These are phyloP conservation scores for Tanytarsus gracilentus DNA, from an alignment of 2,888 invertebrate genomes.

Conservation along the genomic window DNA sequence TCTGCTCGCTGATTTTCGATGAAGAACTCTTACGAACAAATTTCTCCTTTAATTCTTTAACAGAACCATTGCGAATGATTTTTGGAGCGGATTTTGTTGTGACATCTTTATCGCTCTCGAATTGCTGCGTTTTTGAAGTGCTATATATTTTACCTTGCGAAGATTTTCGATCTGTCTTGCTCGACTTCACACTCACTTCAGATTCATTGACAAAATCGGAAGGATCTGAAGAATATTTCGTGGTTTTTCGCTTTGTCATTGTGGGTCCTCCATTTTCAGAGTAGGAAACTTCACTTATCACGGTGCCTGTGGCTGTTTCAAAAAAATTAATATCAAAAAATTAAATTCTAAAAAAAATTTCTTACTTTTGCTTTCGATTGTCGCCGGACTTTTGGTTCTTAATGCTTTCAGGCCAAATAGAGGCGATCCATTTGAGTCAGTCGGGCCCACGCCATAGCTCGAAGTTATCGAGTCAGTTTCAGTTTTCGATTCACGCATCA, in stretches of 20 bases:
- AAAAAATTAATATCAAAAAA: slow-evolving; percentile 29
- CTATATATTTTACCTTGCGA: slow-evolving; percentile 40
- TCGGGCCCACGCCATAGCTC: slow-evolving; percentile 74
- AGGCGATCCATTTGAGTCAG: slow-evolving; percentile 69
- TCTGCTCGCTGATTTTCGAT: slow-evolving; percentile 35
- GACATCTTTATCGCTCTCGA: slow-evolving; percentile 35
- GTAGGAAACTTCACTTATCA: slow-evolving; percentile 58
- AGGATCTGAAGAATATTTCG: slow-evolving; percentile 60
- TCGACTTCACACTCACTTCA: slow-evolving; percentile 31
- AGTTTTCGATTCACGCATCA: slow-evolving; percentile 8
- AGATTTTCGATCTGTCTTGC: slow-evolving; percentile 8
- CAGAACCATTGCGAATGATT: slow-evolving; percentile 59
- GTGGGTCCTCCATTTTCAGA: slow-evolving; percentile 61
- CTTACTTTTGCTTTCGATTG: slow-evolving; percentile 56
- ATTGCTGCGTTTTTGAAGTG: slow-evolving; percentile 36
- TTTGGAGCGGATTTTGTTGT: slow-evolving; percentile 35
- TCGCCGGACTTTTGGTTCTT: slow-evolving; percentile 49
- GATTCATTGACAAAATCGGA: slow-evolving; percentile 37
- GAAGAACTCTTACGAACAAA: slow-evolving; percentile 55
- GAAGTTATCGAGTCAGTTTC: slow-evolving; percentile 58
- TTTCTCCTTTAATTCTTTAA: slow-evolving; percentile 69
- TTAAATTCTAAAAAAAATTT: slow-evolving; percentile 2
- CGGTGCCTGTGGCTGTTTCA: slow-evolving; percentile 59
- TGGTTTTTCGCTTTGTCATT: slow-evolving; percentile 57
- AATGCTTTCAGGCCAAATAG: slow-evolving; percentile 71